Evolutionary conservation across 2,797 vertebrate species (phyloP).

Genomic region (Micromesistius poutassou): DNA sequence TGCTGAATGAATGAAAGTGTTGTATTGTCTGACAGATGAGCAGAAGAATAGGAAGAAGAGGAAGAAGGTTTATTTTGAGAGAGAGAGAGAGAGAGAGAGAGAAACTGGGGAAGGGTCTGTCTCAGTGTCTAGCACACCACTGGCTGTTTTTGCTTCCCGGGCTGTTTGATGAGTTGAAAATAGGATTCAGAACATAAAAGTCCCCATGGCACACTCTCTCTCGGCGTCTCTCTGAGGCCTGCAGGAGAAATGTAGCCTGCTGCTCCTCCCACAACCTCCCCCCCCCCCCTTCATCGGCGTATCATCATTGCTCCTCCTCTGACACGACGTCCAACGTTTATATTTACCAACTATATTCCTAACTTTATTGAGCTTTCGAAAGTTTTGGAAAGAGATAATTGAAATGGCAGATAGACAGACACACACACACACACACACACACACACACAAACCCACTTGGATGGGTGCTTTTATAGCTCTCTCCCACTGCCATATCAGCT

Average conservation of each 20-base stretch:
- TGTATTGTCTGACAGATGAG: too few species aligned
- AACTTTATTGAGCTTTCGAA: not conserved
- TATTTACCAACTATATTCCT: not conserved
- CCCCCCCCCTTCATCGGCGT: not conserved
- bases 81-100: too few species aligned
- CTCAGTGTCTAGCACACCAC: not conserved
- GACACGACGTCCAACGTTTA: not conserved
- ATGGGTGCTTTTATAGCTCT: too few species aligned
- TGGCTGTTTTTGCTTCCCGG: not conserved
- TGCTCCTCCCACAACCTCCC: too few species aligned
- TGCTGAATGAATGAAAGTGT: too few species aligned
- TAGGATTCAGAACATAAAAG: not conserved
- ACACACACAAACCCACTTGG: too few species aligned
- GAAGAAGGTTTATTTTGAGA: not conserved
- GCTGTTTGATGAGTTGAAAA: constrained; percentile 3
- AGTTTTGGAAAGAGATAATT: not conserved
- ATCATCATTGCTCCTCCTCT: not conserved
- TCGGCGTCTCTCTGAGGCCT: not conserved
- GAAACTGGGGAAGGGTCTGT: too few species aligned
- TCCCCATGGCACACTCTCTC: not conserved
- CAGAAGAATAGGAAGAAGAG: too few species aligned
- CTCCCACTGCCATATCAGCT: too few species aligned
- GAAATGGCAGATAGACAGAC: not conserved
- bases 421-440: too few species aligned
- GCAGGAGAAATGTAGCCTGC: not conserved